Conservation (phyloP, 92 coral and sea anemone genomes). For the Epizoanthus illoricatus region DNA sequence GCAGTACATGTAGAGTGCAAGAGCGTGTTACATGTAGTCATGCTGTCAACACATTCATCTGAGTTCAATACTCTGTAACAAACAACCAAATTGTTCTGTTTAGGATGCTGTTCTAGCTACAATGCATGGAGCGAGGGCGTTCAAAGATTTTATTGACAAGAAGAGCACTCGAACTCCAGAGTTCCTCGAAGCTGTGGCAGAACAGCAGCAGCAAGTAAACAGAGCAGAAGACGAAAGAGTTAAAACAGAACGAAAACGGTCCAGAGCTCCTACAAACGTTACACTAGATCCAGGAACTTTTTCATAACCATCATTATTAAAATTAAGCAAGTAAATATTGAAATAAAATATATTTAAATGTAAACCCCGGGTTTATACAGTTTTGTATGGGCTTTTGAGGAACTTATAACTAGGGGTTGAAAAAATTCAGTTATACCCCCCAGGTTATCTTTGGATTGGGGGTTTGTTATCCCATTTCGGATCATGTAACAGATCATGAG, state of each 20-base stretch:
- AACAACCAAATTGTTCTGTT: background rate
- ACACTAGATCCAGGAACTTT: slow-evolving; percentile 4
- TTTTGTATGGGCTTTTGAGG: no score
- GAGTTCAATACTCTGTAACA: background rate
- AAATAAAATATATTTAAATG: no score
- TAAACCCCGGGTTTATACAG: no score
- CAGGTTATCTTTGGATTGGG: no score
- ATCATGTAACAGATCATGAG: no score
- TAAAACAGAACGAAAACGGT: slow-evolving; percentile 54
- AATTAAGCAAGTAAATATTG: no score
- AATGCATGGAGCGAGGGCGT: slow-evolving; percentile 96
- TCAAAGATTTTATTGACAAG: slow-evolving; percentile 90
- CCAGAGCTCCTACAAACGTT: slow-evolving; percentile 45
- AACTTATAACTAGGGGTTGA: no score
- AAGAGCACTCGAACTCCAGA: slow-evolving; percentile 92
- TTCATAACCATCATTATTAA: slow-evolving; percentile 3
- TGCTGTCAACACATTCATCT: no score
- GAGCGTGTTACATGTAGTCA: background rate
- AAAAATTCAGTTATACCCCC: no score
- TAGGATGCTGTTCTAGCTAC: slow-evolving; percentile 91
- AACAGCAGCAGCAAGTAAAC: slow-evolving; percentile 61
- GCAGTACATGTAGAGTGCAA: background rate
- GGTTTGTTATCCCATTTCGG: no score
- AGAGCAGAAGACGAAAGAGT: slow-evolving; percentile 40
- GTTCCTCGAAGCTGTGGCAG: slow-evolving; percentile 79